Base-by-base conservation (phyloP, 1,140 invertebrate genomes). In the Drosophila kepulauana region DNA sequence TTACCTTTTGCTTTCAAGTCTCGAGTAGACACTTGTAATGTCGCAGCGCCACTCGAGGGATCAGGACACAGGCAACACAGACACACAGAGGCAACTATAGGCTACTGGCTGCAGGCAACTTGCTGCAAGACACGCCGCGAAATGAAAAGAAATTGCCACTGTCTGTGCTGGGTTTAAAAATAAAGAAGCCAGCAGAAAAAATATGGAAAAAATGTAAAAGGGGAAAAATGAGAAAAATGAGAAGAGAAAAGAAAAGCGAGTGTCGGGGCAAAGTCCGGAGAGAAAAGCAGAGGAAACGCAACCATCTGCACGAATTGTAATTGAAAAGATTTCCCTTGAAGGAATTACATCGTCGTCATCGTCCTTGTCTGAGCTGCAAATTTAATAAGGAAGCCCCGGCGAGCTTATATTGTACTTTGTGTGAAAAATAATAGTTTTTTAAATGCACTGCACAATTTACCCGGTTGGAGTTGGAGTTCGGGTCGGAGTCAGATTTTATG, bases 61-160 rank as follows among this genome's bases (percentile, higher is more conserved):
- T 10, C 11, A 38, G 62, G 49, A 51, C 38, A 8, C n/a, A 28
- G 68, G 68, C 80, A 69, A 43, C 16, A n/a, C 35, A 13, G 11
- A 13, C 20, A 25, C 3, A 25, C 20, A n/a, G 35, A 8, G 2
- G 35, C 35, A 25, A 25, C 20, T 25, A 25, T 25, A n/a, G 58
- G 6, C 30, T 59, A n/a, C 51, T 15, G 51, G 68, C 49, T 41
- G 8, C 45, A 16, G 58, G 8, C 28, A 41, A 8, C 33, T 13
- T 35, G 16, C 33, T 54, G 52, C 10, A 70, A 87, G 84, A 84
- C 70, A 72, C 67, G 73, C 84, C 73, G 66, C 76, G 56, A 81
- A 89, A 88, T 88, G 85, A 88, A 88, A 88, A 88, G 84, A 89
- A 88, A 88, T 88, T 88, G 84, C 84, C 84, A 88, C 85, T 89